Evolutionary conservation across 2,888 invertebrate species (phyloP).

Genomic region (Cybosia mesomella): DNA sequence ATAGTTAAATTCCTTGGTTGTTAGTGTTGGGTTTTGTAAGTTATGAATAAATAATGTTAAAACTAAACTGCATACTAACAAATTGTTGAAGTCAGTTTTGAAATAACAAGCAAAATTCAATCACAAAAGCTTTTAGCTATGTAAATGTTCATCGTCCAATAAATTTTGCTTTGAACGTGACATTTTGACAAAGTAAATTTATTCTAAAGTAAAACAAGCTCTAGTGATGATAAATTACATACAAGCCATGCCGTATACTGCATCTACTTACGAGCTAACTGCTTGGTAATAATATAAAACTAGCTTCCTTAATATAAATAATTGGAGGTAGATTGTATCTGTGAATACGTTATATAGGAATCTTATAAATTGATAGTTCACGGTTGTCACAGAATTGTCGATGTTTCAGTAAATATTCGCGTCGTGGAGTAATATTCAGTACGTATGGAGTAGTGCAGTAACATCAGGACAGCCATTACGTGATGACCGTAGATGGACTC

Average conservation of each 20-base stretch:
- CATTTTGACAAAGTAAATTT: neutral
- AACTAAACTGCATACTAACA: neutral
- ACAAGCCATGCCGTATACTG: neutral
- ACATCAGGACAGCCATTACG: no score
- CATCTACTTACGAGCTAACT: no score
- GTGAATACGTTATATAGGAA: neutral
- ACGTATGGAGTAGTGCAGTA: no score
- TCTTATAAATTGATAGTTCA: no score
- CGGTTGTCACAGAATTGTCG: no score
- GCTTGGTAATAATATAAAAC: no score
- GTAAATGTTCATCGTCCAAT: slow-evolving; percentile 31
- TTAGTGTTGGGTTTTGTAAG: neutral
- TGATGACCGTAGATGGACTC: no score
- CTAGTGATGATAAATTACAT: slow-evolving; percentile 4
- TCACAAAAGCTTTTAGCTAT: slow-evolving; percentile 44
- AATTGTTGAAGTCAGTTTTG: neutral
- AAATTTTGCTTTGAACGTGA: slow-evolving; percentile 6
- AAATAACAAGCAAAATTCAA: slow-evolving; percentile 13
- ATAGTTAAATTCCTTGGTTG: no score
- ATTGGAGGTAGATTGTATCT: neutral
- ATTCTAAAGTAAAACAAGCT: neutral
- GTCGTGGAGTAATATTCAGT: no score
- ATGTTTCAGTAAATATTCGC: no score
- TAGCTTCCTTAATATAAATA: no score
- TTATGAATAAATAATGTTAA: neutral